A percentile compares a stretch with the other conserved stretches of the same genome.
These are phyloP conservation scores for Philaethria dido DNA, from an alignment of 2,888 invertebrate genomes.

Conservation along the genomic window DNA sequence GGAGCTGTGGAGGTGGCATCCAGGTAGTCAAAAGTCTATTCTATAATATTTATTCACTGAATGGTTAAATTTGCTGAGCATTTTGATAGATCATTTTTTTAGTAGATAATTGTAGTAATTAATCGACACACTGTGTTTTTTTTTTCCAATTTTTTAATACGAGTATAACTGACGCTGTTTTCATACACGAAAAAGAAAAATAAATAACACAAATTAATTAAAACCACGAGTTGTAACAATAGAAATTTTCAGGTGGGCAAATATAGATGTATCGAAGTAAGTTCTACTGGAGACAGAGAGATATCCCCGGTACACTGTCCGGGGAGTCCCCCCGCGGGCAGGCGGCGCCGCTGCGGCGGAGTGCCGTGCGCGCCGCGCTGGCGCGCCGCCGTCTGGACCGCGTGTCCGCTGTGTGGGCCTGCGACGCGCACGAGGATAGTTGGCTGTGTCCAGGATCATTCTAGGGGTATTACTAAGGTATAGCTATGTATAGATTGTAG, in stretches of 20 bases:
- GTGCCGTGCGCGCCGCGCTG: constrained; percentile 93
- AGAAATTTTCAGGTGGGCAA: constrained; percentile 83
- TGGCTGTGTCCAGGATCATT: constrained; percentile 87
- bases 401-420: constrained; percentile 91
- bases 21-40: constrained; percentile 71
- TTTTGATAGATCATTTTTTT: too few relatives aligned
- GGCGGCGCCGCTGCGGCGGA: constrained; percentile 87
- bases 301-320: constrained; percentile 74
- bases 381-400: constrained; percentile 90
- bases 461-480: constrained; percentile 76
- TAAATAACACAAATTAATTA: too few relatives aligned
- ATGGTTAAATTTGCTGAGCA: too few relatives aligned
- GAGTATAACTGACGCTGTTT: too few relatives aligned
- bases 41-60: too few relatives aligned
- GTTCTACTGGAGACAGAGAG: constrained; percentile 84
- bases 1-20: constrained; percentile 91
- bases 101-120: too few relatives aligned
- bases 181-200: too few relatives aligned
- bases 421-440: constrained; percentile 88
- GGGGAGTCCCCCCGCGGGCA: constrained; percentile 85
- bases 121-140: too few relatives aligned
- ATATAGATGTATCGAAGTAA: constrained; percentile 88
- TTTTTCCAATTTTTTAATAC: too few relatives aligned
- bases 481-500: neutral
- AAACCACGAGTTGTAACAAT: too few relatives aligned